phyloP scores from a whole-genome alignment of 1,140 invertebrate genomes.

The Pentalonia nigronervosa region DNA sequence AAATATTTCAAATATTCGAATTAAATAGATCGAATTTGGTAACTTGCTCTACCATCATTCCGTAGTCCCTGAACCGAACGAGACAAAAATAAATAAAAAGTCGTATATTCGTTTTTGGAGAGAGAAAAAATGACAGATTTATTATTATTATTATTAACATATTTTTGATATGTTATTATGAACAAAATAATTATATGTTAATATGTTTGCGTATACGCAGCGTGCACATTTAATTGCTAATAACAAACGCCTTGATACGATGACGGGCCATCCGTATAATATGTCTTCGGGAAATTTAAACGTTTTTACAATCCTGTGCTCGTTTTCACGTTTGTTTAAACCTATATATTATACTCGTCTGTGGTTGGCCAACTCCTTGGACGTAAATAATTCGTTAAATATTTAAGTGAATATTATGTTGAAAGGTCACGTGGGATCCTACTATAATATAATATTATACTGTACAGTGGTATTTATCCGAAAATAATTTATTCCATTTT shows the following conservation, averaged over 20 bases:
- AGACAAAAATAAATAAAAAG: not conserved
- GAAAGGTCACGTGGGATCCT: not conserved
- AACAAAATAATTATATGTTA: not conserved
- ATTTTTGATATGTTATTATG: not conserved
- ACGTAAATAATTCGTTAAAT: not conserved
- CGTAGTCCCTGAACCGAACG: not conserved
- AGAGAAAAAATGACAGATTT: not conserved
- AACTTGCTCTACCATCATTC: not conserved
- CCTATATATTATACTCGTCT: not conserved
- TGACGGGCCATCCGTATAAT: not conserved
- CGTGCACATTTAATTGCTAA: not conserved
- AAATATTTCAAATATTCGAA: not conserved
- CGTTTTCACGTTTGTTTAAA: not conserved
- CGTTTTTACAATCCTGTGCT: not conserved
- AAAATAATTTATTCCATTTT: conserved; percentile 18
- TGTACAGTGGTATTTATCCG: not conserved
- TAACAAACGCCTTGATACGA: not conserved
- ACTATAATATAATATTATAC: not conserved
- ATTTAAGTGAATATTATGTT: not conserved
- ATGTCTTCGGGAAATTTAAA: not conserved
- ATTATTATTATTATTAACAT: not conserved
- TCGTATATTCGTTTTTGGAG: not conserved
- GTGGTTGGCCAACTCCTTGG: not conserved
- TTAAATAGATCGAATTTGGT: not conserved
- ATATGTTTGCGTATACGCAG: not conserved